Conservation (phyloP, 2,888 invertebrate genomes). For the Leucoma salicis region DNA sequence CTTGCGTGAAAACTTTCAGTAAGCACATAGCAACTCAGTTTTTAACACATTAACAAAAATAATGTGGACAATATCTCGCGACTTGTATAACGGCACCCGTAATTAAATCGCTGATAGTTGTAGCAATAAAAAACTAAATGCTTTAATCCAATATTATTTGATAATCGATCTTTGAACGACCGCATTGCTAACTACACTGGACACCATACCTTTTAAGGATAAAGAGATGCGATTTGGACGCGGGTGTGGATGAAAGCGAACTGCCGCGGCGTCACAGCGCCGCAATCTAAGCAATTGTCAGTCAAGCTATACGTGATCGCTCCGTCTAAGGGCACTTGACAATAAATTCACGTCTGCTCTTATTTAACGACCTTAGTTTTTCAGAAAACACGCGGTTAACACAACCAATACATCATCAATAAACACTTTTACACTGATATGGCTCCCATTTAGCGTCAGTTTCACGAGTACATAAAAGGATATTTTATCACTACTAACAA, state of each 20-base stretch:
- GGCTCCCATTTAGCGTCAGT: slow-evolving; percentile 25
- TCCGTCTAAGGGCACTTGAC: slow-evolving; percentile 51
- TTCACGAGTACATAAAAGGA: slow-evolving; percentile 29
- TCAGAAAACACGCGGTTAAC: slow-evolving; percentile 39
- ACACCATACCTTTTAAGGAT: slow-evolving; percentile 60
- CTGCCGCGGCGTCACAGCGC: slow-evolving; percentile 46
- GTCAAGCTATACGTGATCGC: slow-evolving; percentile 51
- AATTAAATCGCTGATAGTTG: slow-evolving; percentile 38
- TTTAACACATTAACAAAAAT: slow-evolving; percentile 31
- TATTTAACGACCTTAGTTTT: slow-evolving; percentile 50
- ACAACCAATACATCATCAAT: slow-evolving; percentile 1
- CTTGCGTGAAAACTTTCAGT: slow-evolving; percentile 7
- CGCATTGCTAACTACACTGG: slow-evolving; percentile 42
- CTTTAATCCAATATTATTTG: slow-evolving; percentile 41
- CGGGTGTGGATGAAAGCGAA: slow-evolving; percentile 40
- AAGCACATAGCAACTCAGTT: slow-evolving; percentile 33
- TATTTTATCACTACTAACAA: slow-evolving; percentile 47
- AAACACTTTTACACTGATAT: slow-evolving; percentile 19
- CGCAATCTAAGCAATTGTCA: slow-evolving; percentile 38
- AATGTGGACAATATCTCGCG: slow-evolving; percentile 15
- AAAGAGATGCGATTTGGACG: slow-evolving; percentile 50
- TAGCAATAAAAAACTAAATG: slow-evolving; percentile 41
- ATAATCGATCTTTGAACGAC: neutral
- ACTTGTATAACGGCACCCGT: slow-evolving; percentile 33
- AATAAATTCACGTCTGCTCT: slow-evolving; percentile 46